Evolutionary conservation across 2,888 invertebrate species (phyloP), one percentile per base, ranked within the genome.

Genomic region (Elegia similella): DNA sequence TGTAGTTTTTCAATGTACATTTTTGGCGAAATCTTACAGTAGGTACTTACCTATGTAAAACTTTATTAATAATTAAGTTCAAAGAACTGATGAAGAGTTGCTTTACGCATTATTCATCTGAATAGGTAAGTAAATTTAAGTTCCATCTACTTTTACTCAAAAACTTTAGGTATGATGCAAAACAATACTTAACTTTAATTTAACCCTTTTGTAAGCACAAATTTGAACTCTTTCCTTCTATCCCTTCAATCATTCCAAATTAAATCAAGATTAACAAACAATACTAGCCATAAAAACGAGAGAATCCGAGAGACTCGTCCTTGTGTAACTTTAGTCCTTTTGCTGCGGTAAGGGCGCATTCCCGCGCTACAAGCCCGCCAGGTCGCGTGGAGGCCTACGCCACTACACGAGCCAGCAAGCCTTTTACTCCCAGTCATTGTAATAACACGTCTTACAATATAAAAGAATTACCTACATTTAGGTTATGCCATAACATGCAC

Each of bases 311-410:
- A 78, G 75, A 74, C 75, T 80, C 86, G 85, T 84, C 84, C 84
- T 83, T 84, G 86, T 80, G 81, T 85, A 73, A 73, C 68, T 76
- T 80, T 81, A 67, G 78, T 82, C 77, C 78, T 78, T 88, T 88
- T 88, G 82, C 86, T 78, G 80, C 74, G 67, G 78, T 85, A 85
- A 17, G 50, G 50, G 50, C 50, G 34, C 87, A 86, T 88, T 88
- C 89, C 76, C 82, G 55, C 63, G 68, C 64, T 60, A 64, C 55
- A 63, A 66, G 69, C 63, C 65, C 62, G 63, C 68, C 63, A 63
- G 15, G 43, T 44, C 30, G 53, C 43, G 43, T 43, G 53, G 43
- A 54, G 53, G 15, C 43, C 34, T 34, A 50, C 32, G 32, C 32
- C 34, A 34, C 1, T 50, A 50, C 17, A 17, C 34, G 50, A 15